These are phyloP conservation scores for Hemicrepidius hirtus DNA, from an alignment of 2,888 invertebrate genomes.

Conservation along the genomic window DNA sequence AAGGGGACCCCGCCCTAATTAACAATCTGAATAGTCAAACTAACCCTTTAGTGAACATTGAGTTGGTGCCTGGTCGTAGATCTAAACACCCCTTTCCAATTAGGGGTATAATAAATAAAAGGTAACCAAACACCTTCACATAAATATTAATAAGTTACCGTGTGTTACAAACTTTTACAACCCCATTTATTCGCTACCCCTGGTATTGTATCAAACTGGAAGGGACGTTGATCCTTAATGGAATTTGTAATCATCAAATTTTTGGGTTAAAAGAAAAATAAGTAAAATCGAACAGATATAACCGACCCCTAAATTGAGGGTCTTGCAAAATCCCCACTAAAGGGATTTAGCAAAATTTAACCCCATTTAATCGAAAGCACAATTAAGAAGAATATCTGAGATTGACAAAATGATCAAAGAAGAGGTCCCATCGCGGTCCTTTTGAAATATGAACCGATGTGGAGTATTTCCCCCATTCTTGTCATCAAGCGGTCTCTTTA, in stretches of 20 bases:
- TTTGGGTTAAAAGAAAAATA: too few relatives aligned
- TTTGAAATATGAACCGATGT: slow-evolving; percentile 53
- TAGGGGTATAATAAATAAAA: slow-evolving; percentile 49
- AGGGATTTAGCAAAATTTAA: slow-evolving; percentile 41
- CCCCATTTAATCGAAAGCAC: slow-evolving; percentile 46
- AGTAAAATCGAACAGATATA: not conserved
- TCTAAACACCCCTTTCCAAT: slow-evolving; percentile 42
- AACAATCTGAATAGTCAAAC: slow-evolving; percentile 45
- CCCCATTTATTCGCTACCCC: slow-evolving; percentile 21
- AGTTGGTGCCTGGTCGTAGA: slow-evolving; percentile 23
- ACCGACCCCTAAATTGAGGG: not conserved
- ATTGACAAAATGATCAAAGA: slow-evolving; percentile 55
- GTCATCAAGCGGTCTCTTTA: slow-evolving; percentile 51
- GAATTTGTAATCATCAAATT: too few relatives aligned
- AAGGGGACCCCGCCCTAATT: slow-evolving; percentile 41
- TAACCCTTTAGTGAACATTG: slow-evolving; percentile 43
- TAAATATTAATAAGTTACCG: slow-evolving; percentile 51
- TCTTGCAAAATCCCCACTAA: not conserved
- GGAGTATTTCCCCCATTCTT: slow-evolving; percentile 49
- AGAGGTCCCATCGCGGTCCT: slow-evolving; percentile 39
- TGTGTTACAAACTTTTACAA: slow-evolving; percentile 34
- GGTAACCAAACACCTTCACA: slow-evolving; percentile 49
- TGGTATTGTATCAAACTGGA: slow-evolving; percentile 12
- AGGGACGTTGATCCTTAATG: not conserved
- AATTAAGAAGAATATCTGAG: slow-evolving; percentile 54